phyloP scores from a whole-genome alignment of 1,140 invertebrate species.

The Drosophila pectinifera region DNA sequence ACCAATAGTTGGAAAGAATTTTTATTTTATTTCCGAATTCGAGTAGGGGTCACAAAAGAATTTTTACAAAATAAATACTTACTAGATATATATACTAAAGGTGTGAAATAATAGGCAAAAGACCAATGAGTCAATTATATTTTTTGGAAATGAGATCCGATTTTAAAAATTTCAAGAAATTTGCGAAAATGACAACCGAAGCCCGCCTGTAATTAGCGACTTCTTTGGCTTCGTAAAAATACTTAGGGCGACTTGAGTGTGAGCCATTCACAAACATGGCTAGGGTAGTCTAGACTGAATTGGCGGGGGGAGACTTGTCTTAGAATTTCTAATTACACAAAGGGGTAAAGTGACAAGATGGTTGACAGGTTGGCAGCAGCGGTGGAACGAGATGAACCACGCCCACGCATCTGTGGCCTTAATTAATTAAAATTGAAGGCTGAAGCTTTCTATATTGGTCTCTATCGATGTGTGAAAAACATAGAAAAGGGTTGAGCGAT shows the following conservation, averaged over 20 bases:
- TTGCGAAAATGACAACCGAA: too few relatives aligned
- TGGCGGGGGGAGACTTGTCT: conserved; percentile 25
- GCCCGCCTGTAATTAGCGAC: conserved; percentile 19
- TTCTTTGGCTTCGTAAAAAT: conserved; percentile 1
- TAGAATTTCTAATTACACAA: conserved; percentile 68
- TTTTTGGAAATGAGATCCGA: too few relatives aligned
- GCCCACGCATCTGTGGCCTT: conserved; percentile 35
- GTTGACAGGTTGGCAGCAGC: conserved; percentile 52
- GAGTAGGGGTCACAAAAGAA: too few relatives aligned
- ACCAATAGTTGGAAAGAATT: too few relatives aligned
- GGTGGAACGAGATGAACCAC: background rate
- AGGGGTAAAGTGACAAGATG: conserved; percentile 64
- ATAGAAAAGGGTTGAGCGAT: background rate
- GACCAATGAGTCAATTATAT: too few relatives aligned
- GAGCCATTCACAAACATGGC: conserved; percentile 30
- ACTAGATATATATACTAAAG: too few relatives aligned
- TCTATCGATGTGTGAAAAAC: conserved; percentile 7
- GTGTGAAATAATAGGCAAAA: too few relatives aligned
- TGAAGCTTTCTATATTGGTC: background rate
- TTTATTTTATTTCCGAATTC: too few relatives aligned
- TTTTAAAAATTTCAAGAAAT: too few relatives aligned
- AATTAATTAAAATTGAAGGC: conserved; percentile 70
- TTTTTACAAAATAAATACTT: too few relatives aligned
- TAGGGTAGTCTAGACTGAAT: background rate
- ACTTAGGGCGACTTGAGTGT: conserved; percentile 15